phyloP scores from a whole-genome alignment of 1,140 invertebrate species.

The Apis dorsata region DNA sequence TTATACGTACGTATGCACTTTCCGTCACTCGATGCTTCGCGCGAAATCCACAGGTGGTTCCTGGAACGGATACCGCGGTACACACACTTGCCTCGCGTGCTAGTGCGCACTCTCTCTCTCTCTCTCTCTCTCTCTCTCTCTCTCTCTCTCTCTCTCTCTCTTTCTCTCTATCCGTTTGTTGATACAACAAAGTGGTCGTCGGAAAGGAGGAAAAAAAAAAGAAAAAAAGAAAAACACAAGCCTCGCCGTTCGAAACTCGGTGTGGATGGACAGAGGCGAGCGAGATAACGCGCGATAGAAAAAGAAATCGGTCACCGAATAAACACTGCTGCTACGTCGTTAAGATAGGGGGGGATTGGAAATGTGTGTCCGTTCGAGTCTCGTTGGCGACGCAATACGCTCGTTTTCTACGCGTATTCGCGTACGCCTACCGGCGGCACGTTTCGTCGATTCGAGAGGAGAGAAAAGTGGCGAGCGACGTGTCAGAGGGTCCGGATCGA shows the following conservation, averaged over 20 bases:
- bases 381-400: background rate
- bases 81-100: background rate
- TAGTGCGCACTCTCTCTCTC: background rate
- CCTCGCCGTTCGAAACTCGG: background rate
- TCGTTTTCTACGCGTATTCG: background rate
- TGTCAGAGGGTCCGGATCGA: constrained; percentile 40
- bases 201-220: background rate
- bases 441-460: constrained; percentile 29
- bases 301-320: constrained; percentile 15
- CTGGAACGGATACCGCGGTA: constrained; percentile 1
- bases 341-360: too few relatives aligned
- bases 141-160: too few relatives aligned
- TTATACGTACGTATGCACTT: background rate
- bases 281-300: background rate
- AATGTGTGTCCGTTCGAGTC: background rate
- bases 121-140: too few relatives aligned
- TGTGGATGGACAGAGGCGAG: background rate
- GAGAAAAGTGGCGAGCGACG: constrained; percentile 34
- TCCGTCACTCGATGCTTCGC: constrained; percentile 29
- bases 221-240: too few relatives aligned
- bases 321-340: background rate
- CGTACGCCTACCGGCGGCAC: background rate
- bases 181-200: background rate
- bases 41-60: constrained; percentile 51
- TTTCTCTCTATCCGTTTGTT: background rate